Base-by-base conservation (phyloP, 2,888 invertebrate genomes). In the Dolomedes plantarius region DNA sequence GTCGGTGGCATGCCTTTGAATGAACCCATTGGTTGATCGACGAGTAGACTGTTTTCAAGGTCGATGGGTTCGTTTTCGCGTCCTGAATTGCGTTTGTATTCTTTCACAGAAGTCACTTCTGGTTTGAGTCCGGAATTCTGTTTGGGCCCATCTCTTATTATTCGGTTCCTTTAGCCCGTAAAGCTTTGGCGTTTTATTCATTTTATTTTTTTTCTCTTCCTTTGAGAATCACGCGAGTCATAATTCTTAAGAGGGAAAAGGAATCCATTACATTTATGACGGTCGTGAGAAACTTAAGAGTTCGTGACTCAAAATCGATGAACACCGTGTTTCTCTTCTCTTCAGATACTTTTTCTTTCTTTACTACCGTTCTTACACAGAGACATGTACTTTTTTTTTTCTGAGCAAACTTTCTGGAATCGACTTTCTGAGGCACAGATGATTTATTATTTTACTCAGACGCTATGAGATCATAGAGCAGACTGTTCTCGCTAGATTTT, bases 11-110 rank as follows among this genome's bases (percentile, higher is more conserved):
- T n/a, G n/a, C n/a, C n/a, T n/a, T n/a, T n/a, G n/a, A n/a, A n/a
- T n/a, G n/a, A n/a, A n/a, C n/a, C n/a, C n/a, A n/a, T n/a, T n/a
- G n/a, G n/a, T n/a, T n/a, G n/a, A n/a, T n/a, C n/a, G n/a, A n/a
- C n/a, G n/a, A n/a, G n/a, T n/a, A 50, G 80, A 56, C 56, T 56
- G 9, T 62, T 69, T 64, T 82, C 82, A 82, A 82, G 82, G 82
- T 75, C 68, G 82, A 16, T 41, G 65, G 76, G 81, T 64, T 71
- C 69, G 64, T 64, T 46, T 62, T 69, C 32, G 50, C 56, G 69
- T 62, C 68, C 23, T 69, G 81, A 82, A 76, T 76, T 46, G 36
- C 62, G 71, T 69, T 13, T 28, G 32, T 39, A 75, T 31, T 74
- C 27, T 19, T 36, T n/a, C n/a, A n/a, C n/a, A 50, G 36, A 19